phyloP scores from a whole-genome alignment of 2,888 invertebrate genomes.

The Leucozona laternaria region DNA sequence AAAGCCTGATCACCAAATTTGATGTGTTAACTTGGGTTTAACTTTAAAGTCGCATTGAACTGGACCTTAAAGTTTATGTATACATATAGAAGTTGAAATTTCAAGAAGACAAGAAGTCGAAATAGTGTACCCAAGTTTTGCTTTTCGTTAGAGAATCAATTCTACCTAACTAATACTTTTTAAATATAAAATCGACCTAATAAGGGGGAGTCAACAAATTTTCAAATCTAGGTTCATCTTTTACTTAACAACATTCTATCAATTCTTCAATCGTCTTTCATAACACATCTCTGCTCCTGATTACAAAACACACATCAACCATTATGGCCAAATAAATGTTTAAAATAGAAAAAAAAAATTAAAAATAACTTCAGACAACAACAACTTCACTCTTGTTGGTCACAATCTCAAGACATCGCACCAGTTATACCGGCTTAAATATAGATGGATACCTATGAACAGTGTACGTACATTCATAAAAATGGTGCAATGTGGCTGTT shows the following conservation, averaged over 20 bases:
- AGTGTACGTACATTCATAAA: slow-evolving; percentile 43
- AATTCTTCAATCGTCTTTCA: slow-evolving; percentile 15
- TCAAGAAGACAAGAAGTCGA: too few species aligned
- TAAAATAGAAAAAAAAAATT: neutral
- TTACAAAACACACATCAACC: slow-evolving; percentile 56
- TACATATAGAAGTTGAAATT: too few species aligned
- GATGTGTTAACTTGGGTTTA: too few species aligned
- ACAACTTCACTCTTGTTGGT: slow-evolving; percentile 41
- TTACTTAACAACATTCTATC: neutral
- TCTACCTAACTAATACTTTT: too few species aligned
- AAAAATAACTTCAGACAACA: slow-evolving; percentile 24
- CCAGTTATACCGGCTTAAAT: neutral
- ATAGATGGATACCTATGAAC: neutral
- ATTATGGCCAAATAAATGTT: slow-evolving; percentile 56
- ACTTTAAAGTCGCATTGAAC: too few species aligned
- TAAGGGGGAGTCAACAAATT: neutral
- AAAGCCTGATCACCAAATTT: too few species aligned
- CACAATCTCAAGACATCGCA: slow-evolving; percentile 42
- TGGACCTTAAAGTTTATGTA: too few species aligned
- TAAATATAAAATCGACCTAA: neutral
- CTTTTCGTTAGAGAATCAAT: too few species aligned
- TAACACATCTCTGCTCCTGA: slow-evolving; percentile 58
- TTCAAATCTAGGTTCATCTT: neutral
- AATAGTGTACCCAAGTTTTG: too few species aligned
- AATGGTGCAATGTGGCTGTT: slow-evolving; percentile 59